phyloP scores from a whole-genome alignment of 2,113 vertebrate genomes.

The Cryptomyrus ogoouensis region DNA sequence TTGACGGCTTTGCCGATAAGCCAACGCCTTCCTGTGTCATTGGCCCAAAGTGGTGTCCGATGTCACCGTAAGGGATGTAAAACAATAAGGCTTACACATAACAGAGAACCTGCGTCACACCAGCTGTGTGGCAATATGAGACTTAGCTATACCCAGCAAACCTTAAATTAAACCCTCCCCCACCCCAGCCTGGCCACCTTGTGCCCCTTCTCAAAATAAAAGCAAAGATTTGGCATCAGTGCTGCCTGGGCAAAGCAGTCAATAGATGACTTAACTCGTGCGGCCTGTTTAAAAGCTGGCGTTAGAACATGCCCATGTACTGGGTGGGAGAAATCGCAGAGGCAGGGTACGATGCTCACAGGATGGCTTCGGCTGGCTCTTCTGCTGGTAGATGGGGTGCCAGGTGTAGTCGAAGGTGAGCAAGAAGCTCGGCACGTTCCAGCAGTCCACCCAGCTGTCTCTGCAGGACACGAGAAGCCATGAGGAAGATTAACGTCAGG shows the following conservation, averaged over 20 bases:
- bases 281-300: neutral
- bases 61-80: neutral
- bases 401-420: slow-evolving; percentile 94
- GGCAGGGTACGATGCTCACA: slow-evolving; percentile 58
- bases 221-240: neutral
- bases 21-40: neutral
- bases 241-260: neutral
- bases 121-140: neutral
- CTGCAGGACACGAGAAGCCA: slow-evolving; percentile 49
- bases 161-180: neutral
- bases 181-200: neutral
- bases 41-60: neutral
- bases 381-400: slow-evolving; percentile 97
- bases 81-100: neutral
- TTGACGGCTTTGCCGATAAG: neutral
- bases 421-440: slow-evolving; percentile 88
- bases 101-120: neutral
- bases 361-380: slow-evolving; percentile 87
- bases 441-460: slow-evolving; percentile 94
- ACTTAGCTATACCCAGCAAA: neutral
- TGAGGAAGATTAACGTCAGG: neutral
- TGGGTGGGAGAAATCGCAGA: neutral
- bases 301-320: neutral
- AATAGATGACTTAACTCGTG: neutral
- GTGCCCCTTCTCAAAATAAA: neutral